phyloP scores from a whole-genome alignment of 2,113 vertebrate genomes.

The rat (Rattus norvegicus) region DNA sequence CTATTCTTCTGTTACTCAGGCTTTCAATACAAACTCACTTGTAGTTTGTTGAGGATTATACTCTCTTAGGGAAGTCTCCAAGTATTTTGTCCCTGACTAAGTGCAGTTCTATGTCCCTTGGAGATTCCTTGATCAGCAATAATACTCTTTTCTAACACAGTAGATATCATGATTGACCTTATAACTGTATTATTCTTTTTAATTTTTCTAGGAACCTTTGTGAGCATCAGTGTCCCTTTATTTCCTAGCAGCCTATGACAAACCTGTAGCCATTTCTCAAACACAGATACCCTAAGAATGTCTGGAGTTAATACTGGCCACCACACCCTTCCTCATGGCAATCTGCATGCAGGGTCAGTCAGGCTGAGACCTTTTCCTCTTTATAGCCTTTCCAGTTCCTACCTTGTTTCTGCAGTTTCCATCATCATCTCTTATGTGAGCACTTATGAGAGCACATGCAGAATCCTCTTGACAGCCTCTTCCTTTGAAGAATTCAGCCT shows the following conservation, averaged over 20 bases:
- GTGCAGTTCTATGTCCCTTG: background rate
- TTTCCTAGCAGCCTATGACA: background rate
- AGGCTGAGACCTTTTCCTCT: background rate
- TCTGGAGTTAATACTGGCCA: background rate
- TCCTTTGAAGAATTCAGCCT: background rate
- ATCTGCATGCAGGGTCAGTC: background rate
- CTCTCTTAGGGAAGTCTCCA: background rate
- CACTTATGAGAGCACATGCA: background rate
- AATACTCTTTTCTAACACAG: background rate
- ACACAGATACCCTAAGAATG: slow-evolving; percentile 19
- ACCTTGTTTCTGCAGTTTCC: background rate
- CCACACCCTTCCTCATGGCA: background rate
- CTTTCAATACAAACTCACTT: slow-evolving; percentile 36
- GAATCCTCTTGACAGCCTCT: background rate
- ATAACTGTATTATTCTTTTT: background rate
- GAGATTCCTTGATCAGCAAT: background rate
- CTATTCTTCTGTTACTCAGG: slow-evolving; percentile 27
- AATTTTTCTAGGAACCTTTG: background rate
- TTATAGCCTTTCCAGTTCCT: slow-evolving; percentile 7
- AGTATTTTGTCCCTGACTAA: background rate
- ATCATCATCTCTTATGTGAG: background rate
- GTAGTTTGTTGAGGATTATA: background rate
- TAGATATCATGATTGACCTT: background rate
- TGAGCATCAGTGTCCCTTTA: background rate
- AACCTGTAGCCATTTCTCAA: background rate